These are phyloP conservation scores for Xenops minutus DNA, from an alignment of 2,797 vertebrate genomes.

Conservation along the genomic window DNA sequence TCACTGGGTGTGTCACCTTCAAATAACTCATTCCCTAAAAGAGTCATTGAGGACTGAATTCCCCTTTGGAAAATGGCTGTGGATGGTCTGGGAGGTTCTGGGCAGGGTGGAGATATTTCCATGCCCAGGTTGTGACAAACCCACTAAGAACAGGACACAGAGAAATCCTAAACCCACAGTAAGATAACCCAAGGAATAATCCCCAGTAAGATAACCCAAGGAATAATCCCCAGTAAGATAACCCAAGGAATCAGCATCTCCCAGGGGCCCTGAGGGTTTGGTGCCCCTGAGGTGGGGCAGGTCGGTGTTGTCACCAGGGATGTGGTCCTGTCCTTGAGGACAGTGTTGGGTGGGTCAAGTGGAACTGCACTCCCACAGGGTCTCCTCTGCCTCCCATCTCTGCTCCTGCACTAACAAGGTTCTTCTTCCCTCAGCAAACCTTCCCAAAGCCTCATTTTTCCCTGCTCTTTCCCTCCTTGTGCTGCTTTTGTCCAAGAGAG, in stretches of 20 bases:
- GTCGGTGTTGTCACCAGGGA: rapidly evolving
- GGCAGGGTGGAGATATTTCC: background rate
- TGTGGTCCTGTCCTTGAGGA: background rate
- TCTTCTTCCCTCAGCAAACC: background rate
- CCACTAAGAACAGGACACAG: no score
- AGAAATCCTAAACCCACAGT: background rate
- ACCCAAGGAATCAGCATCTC: background rate
- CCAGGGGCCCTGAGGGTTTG: background rate
- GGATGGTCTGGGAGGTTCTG: background rate
- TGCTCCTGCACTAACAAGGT: background rate
- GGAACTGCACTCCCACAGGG: background rate
- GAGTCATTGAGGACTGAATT: background rate
- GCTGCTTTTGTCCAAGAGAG: background rate
- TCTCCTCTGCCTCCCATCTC: background rate
- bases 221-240: rapidly evolving
- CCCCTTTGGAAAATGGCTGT: background rate
- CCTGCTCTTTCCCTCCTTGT: background rate
- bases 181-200: background rate
- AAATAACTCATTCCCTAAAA: background rate
- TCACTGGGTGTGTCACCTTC: background rate
- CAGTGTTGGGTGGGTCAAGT: background rate
- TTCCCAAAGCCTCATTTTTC: background rate
- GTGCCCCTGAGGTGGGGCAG: background rate
- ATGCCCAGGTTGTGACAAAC: rapidly evolving
- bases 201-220: no score